Conservation (phyloP, 1,140 invertebrate species). For the Neodiprion lecontei region DNA sequence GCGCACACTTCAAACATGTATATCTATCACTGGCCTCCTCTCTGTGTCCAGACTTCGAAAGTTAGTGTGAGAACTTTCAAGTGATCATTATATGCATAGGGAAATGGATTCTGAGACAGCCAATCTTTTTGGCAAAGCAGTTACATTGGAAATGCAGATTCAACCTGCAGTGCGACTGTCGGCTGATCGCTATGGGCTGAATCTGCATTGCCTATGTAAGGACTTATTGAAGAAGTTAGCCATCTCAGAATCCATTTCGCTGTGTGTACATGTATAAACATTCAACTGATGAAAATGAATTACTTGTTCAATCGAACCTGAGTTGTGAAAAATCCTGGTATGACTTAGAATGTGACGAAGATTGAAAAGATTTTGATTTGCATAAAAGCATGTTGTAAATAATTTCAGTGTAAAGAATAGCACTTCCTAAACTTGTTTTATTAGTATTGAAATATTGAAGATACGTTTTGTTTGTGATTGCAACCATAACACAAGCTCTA, state of each 20-base stretch:
- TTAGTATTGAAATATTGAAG: neutral
- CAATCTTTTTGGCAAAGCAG: no score
- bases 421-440: neutral
- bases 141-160: no score
- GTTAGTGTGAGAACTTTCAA: conserved; percentile 51
- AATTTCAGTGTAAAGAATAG: neutral
- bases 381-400: neutral
- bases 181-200: no score
- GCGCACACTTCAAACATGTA: neutral
- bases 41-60: conserved; percentile 56
- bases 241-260: no score
- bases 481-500: neutral
- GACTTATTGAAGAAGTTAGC: no score
- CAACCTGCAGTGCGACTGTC: no score
- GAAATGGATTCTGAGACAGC: neutral
- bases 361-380: neutral
- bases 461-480: neutral
- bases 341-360: neutral
- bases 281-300: neutral
- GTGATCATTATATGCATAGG: neutral
- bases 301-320: neutral
- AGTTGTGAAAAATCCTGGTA: neutral
- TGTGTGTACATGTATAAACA: neutral
- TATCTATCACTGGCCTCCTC: conserved; percentile 39
- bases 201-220: no score